Percentiles rank a stretch among this genome's conserved stretches.
Evolutionary conservation across 2,888 invertebrate genomes (phyloP).

Genomic region (Drosophila mulleri): DNA sequence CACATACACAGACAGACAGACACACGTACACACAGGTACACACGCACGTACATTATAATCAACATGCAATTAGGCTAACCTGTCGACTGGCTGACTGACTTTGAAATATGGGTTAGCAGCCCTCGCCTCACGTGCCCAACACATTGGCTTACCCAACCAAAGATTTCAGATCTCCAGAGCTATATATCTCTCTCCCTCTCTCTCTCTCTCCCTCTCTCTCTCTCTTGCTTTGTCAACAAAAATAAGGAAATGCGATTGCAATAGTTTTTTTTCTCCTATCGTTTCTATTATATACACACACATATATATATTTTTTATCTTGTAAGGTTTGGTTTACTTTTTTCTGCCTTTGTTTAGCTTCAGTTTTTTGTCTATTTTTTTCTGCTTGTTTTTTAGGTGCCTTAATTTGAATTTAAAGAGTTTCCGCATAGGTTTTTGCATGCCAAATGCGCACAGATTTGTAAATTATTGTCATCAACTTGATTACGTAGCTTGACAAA

Average conservation of each 20-base stretch:
- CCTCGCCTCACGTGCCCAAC: conserved; percentile 34
- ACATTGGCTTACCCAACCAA: conserved; percentile 16
- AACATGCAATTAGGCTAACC: conserved; percentile 77
- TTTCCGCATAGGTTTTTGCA: conserved; percentile 69
- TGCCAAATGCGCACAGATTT: conserved; percentile 48
- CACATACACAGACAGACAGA: conserved; percentile 19
- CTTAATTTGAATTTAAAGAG: conserved; percentile 75
- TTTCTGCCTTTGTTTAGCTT: conserved; percentile 44
- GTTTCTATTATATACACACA: conserved; percentile 35
- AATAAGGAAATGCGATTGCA: conserved; percentile 69
- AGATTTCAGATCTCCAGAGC: conserved; percentile 29
- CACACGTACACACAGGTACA: conserved; percentile 14
- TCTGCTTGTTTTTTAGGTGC: conserved; percentile 48
- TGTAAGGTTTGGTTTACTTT: conserved; percentile 48
- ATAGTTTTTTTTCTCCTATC: conserved; percentile 49
- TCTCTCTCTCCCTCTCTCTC: not conserved
- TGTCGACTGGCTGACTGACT: conserved; percentile 74
- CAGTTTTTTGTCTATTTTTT: conserved; percentile 16
- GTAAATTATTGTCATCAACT: conserved; percentile 53
- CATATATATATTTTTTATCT: conserved; percentile 22
- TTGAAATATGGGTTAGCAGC: conserved; percentile 78
- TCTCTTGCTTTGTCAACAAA: conserved; percentile 49
- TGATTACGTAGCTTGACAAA: conserved; percentile 47
- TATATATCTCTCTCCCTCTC: conserved; percentile 1
- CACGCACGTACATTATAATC: conserved; percentile 52